phyloP scores from a whole-genome alignment of 2,797 vertebrate genomes.

The Perdix hodgsoniae region DNA sequence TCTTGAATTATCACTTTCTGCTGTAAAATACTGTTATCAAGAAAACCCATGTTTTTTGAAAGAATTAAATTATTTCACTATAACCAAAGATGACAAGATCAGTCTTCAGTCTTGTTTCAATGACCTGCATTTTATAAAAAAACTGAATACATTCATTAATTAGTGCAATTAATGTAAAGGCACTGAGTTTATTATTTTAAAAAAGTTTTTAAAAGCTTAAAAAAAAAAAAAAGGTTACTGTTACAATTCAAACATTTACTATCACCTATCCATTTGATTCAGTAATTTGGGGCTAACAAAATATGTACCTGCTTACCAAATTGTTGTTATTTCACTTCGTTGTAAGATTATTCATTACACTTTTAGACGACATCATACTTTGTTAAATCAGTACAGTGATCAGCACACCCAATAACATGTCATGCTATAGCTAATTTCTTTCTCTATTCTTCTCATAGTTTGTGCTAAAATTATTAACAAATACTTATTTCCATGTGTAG shows the following conservation, averaged over 20 bases:
- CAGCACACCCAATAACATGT: not conserved
- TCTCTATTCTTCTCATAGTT: not conserved
- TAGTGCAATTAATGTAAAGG: not conserved
- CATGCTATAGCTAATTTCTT: not conserved
- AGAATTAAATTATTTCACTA: not conserved
- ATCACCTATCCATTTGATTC: not conserved
- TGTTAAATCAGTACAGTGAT: not conserved
- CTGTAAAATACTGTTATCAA: not conserved
- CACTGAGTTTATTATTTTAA: not conserved
- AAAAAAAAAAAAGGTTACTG: not conserved
- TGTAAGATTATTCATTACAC: not conserved
- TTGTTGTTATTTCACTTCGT: not conserved
- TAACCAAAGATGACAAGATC: not conserved
- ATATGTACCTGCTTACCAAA: not conserved
- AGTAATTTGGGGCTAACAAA: not conserved
- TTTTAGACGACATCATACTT: not conserved
- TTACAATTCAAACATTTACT: not conserved
- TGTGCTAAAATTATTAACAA: not conserved
- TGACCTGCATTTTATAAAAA: not conserved
- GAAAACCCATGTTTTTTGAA: not conserved
- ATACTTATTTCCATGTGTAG: not conserved
- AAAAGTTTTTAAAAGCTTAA: not conserved
- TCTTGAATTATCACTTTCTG: not conserved
- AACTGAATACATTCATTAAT: not conserved
- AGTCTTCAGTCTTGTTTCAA: not conserved